A percentile compares a stretch with the other conserved stretches of the same genome.
phyloP scores from a whole-genome alignment of 1,140 invertebrate species.

The Atta colombica region DNA sequence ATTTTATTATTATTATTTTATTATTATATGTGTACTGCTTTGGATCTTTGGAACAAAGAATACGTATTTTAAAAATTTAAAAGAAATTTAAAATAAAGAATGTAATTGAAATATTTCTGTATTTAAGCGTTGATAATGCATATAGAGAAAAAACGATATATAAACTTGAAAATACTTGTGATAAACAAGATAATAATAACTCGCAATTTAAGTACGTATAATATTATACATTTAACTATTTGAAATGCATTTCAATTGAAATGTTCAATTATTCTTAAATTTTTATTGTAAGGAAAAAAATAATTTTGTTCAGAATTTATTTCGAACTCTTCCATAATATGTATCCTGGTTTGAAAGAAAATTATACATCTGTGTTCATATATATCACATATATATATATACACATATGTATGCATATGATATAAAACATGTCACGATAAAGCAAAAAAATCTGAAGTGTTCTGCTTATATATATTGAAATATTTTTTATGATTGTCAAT shows the following conservation, averaged over 20 bases:
- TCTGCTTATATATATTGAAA: neutral
- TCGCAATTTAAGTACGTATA: neutral
- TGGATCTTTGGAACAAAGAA: neutral
- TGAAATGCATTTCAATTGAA: no score
- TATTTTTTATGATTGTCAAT: constrained; percentile 23
- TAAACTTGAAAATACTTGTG: constrained; percentile 9
- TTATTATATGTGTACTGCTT: neutral
- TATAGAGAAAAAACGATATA: neutral
- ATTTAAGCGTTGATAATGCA: neutral
- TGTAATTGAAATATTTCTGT: constrained; percentile 15
- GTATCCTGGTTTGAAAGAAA: neutral
- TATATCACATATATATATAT: no score
- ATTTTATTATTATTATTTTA: constrained; percentile 6
- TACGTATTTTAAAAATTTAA: neutral
- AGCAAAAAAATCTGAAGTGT: neutral
- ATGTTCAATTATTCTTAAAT: no score
- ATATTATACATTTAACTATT: no score
- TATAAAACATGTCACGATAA: constrained; percentile 13
- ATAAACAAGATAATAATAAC: constrained; percentile 4
- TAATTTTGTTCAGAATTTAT: no score
- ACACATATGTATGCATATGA: no score
- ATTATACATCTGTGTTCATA: neutral
- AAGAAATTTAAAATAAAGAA: neutral
- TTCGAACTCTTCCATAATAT: no score
- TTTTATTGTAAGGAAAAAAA: no score